A percentile compares a stretch with the other conserved stretches of the same genome.
These are phyloP conservation scores for Archaeoteleia sp. DNA, from an alignment of 2,888 invertebrate genomes.

Conservation along the genomic window DNA sequence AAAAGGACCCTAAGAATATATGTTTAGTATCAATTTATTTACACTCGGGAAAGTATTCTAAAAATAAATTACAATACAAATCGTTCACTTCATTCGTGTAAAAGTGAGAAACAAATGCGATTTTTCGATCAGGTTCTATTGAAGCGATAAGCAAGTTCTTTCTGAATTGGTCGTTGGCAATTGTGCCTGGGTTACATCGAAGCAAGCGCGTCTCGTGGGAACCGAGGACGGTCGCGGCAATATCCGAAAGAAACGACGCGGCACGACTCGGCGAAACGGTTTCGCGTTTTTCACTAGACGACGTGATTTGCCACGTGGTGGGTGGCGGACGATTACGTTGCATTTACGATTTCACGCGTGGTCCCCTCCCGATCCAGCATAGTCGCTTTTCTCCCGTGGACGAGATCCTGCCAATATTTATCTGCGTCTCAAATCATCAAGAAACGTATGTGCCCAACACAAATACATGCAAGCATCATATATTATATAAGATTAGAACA, in stretches of 20 bases:
- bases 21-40: no score
- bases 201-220: slow-evolving; percentile 54
- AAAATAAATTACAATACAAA: no score
- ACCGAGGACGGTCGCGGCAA: slow-evolving; percentile 41
- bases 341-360: slow-evolving; percentile 73
- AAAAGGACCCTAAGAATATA: no score
- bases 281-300: slow-evolving; percentile 60
- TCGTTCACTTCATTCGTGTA: no score
- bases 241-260: slow-evolving; percentile 50
- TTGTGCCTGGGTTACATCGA: slow-evolving; percentile 34
- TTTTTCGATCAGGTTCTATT: slow-evolving; percentile 12
- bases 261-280: slow-evolving; percentile 55
- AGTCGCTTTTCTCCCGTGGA: slow-evolving; percentile 37
- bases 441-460: not conserved
- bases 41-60: no score
- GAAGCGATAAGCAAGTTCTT: slow-evolving; percentile 29
- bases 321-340: slow-evolving; percentile 72
- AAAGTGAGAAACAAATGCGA: slow-evolving; percentile 1
- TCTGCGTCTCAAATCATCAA: not conserved
- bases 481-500: slow-evolving; percentile 3
- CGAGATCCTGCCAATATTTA: slow-evolving; percentile 24
- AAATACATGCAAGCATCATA: no score
- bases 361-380: slow-evolving; percentile 46
- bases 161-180: slow-evolving; percentile 46
- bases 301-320: slow-evolving; percentile 73